A percentile compares a stretch with the other conserved stretches of the same genome.
Conservation (phyloP, 2,113 vertebrate species). For the Pitta sordida region DNA sequence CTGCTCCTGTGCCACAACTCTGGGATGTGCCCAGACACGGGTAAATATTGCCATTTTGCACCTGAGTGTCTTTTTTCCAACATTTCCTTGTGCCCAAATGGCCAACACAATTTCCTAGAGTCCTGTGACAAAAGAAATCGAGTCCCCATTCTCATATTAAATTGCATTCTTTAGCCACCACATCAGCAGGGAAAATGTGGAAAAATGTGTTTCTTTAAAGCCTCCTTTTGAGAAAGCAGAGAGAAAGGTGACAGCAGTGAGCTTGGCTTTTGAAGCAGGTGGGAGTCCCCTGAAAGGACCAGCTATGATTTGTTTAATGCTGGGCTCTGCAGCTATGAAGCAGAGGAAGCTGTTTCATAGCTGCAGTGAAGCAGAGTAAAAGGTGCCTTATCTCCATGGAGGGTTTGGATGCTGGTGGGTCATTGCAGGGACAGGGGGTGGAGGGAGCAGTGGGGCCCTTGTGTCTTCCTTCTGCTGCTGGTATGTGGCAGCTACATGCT, state of each 20-base stretch:
- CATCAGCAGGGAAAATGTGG: neutral
- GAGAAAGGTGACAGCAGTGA: neutral
- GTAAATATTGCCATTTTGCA: neutral
- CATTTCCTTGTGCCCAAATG: neutral
- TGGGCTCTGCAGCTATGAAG: neutral
- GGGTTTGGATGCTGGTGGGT: neutral
- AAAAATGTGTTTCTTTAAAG: neutral
- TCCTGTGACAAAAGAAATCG: neutral
- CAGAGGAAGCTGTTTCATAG: too few species aligned
- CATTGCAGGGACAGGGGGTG: rapidly evolving
- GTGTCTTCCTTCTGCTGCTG: neutral
- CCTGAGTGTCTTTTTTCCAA: neutral
- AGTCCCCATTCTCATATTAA: neutral
- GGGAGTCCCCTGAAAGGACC: neutral
- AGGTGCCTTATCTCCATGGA: neutral
- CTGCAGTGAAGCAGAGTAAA: neutral
- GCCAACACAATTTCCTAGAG: neutral
- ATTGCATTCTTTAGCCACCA: neutral
- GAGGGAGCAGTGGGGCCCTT: rapidly evolving
- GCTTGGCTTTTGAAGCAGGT: neutral
- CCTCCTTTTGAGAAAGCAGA: neutral
- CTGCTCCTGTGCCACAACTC: neutral
- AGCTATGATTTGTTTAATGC: neutral
- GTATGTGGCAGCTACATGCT: rapidly evolving
- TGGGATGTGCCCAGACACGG: neutral